Evolutionary conservation across 2,888 invertebrate species (phyloP), one percentile per base, ranked within the genome.

Genomic region (Hypolimnas misippus): DNA sequence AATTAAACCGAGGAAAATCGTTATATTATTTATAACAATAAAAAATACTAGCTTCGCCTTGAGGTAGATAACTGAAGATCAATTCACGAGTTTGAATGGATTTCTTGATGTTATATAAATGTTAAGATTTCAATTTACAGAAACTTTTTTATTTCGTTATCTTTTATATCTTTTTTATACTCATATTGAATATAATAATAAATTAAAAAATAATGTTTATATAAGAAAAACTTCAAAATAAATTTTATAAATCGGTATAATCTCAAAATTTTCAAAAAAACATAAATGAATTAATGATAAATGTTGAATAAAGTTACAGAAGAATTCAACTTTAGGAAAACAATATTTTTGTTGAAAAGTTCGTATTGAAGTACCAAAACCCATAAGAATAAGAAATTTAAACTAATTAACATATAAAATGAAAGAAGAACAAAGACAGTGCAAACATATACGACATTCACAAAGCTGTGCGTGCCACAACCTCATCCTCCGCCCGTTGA

Each of bases 401-500:
- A 65, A 53, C 55, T 14, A n/a, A n/a, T n/a, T 14, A 17, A 46
- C 17, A 56, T n/a, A 51, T 6, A 33, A 19, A 21, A 49, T 21
- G n/a, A 50, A 50, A 40, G 69, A 69, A 65, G 64, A 73, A 81
- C 82, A 83, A 84, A 86, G 84, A 86, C 85, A 87, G 86, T 88
- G 87, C 84, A 81, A 81, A 84, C 79, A 72, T 56, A 72, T 60
- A 67, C 70, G 70, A 77, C 76, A 81, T 74, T 73, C 73, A 82
- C 68, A 76, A 76, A 79, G 74, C 76, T 70, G 75, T 42, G 60
- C 44, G 51, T 44, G 76, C 76, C 78, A 71, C 73, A 77, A 79
- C 81, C 82, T 38, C 4, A 42, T 66, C 70, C 78, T 74, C 72
- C 71, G 72, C 68, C 69, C 73, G 75, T 76, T 67, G 76, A 61